These are phyloP conservation scores for Poeciliopsis gracilis DNA, from an alignment of 2,797 vertebrate genomes.

Conservation along the genomic window DNA sequence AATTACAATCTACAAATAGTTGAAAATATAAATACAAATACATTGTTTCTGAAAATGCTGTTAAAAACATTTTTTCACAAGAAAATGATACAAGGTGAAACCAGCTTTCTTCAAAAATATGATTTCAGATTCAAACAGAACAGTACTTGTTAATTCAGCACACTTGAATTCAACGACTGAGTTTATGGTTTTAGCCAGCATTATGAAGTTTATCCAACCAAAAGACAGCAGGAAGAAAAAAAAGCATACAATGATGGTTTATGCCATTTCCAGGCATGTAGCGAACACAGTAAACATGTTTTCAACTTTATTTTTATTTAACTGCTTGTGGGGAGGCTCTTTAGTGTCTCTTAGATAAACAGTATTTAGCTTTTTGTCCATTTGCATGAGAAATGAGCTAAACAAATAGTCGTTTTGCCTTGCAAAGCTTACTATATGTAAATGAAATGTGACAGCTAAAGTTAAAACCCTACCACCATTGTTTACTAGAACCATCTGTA, in stretches of 20 bases:
- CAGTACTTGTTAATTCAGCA: conserved; percentile 31
- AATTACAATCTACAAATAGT: conserved; percentile 63
- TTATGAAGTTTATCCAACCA: conserved; percentile 31
- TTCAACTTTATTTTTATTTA: conserved; percentile 11
- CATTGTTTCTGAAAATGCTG: conserved; percentile 44
- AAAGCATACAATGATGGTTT: not conserved
- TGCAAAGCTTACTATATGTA: conserved; percentile 19
- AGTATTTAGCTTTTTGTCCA: not conserved
- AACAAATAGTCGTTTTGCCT: conserved; percentile 16
- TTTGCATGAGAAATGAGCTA: conserved; percentile 18
- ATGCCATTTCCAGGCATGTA: conserved; percentile 2
- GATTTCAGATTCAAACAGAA: conserved; percentile 33
- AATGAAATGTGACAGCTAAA: conserved; percentile 25
- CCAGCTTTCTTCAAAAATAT: conserved; percentile 27
- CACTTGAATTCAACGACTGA: conserved; percentile 28
- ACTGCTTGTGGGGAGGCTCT: conserved; percentile 7
- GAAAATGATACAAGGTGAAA: conserved; percentile 32
- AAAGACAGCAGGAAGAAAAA: not conserved
- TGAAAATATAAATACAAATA: conserved; percentile 73
- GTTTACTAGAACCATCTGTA: conserved; percentile 15
- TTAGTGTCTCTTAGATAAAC: conserved; percentile 10
- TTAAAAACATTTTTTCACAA: conserved; percentile 42
- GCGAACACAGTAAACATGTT: conserved; percentile 13
- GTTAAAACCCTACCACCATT: conserved; percentile 8
- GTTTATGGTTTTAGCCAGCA: conserved; percentile 24